A percentile compares a stretch with the other conserved stretches of the same genome.
Evolutionary conservation across 2,888 invertebrate genomes (phyloP).

Genomic region (Tiphia femorata): DNA sequence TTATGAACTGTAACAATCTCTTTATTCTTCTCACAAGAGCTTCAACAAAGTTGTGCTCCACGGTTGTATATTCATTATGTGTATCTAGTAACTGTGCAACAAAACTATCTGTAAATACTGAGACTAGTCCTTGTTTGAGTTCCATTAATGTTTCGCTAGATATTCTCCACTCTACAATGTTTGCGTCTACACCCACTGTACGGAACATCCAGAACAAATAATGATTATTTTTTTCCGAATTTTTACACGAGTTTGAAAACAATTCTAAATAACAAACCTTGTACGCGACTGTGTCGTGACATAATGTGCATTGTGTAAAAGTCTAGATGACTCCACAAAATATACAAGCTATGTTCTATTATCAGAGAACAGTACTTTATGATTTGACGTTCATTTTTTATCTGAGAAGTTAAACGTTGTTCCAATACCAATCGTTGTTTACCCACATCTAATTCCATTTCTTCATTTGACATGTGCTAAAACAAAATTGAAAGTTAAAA

Average conservation of each 20-base stretch:
- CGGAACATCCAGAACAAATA: too few relatives aligned
- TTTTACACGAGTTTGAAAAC: not conserved
- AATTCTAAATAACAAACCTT: slow-evolving; percentile 39
- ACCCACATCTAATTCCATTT: slow-evolving; percentile 58
- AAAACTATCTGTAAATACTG: slow-evolving; percentile 84
- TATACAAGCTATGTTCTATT: slow-evolving; percentile 79
- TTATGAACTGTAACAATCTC: slow-evolving; percentile 83
- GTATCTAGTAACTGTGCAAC: slow-evolving; percentile 80
- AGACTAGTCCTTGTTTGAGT: slow-evolving; percentile 79
- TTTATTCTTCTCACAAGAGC: slow-evolving; percentile 84
- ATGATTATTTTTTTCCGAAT: not conserved
- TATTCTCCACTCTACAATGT: slow-evolving; percentile 70
- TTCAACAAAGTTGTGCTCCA: slow-evolving; percentile 80
- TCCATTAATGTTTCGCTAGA: slow-evolving; percentile 76
- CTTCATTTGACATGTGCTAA: slow-evolving; percentile 58
- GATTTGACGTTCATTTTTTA: slow-evolving; percentile 73
- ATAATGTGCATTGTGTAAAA: slow-evolving; percentile 78
- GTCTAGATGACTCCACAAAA: slow-evolving; percentile 84
- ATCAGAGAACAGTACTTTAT: slow-evolving; percentile 76
- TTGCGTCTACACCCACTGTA: slow-evolving; percentile 60
- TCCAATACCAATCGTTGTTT: slow-evolving; percentile 64
- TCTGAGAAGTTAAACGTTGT: slow-evolving; percentile 71
- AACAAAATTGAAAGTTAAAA: too few relatives aligned
- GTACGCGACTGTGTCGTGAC: slow-evolving; percentile 62
- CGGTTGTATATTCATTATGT: slow-evolving; percentile 76